These are phyloP conservation scores for Coccyzus lansbergi DNA, from an alignment of 2,797 vertebrate species.

Conservation along the genomic window DNA sequence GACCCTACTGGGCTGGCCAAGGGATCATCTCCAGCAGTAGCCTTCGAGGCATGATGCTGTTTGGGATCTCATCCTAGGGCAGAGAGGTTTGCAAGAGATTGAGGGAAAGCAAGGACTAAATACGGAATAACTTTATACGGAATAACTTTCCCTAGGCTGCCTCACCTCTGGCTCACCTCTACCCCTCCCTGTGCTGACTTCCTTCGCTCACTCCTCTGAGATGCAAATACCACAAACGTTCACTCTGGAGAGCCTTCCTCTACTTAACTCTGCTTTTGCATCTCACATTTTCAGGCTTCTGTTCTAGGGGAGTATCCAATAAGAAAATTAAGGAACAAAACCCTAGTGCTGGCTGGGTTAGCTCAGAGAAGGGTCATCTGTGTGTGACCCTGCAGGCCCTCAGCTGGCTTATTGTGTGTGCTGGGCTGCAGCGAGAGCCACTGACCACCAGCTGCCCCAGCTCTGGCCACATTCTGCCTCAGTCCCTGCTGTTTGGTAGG, in stretches of 20 bases:
- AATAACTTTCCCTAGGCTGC: conserved; percentile 9
- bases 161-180: conserved; percentile 69
- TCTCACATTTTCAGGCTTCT: neutral
- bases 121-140: no score
- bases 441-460: neutral
- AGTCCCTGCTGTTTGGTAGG: neutral
- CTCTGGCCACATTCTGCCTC: accelerated
- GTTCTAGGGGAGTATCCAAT: neutral
- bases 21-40: neutral
- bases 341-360: neutral
- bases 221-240: conserved; percentile 10
- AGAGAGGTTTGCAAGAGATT: neutral
- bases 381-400: neutral
- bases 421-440: accelerated
- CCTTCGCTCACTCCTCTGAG: conserved; percentile 9
- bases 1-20: accelerated
- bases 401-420: accelerated
- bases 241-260: neutral
- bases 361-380: neutral
- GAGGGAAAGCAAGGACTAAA: conserved; percentile 33
- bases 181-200: accelerated
- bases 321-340: neutral
- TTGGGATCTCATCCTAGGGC: neutral
- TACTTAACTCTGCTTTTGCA: neutral
- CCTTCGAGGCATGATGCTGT: neutral